Conservation (phyloP, 2,888 invertebrate species). For the Drepanosiphum platanoidis region DNA sequence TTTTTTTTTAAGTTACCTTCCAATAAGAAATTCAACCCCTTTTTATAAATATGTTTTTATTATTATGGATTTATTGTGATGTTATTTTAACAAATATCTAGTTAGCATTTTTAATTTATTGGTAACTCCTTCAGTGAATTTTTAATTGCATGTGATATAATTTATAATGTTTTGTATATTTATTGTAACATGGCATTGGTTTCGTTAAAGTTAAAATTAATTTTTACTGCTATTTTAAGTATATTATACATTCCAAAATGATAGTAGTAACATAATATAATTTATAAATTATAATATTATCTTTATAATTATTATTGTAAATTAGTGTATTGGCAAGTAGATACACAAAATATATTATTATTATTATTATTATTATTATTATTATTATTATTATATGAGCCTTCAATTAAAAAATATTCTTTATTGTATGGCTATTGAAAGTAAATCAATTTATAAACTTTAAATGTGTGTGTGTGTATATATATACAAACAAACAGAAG, state of each 20-base stretch:
- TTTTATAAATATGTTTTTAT: constrained; percentile 48
- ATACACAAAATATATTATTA: constrained; percentile 49
- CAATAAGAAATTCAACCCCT: constrained; percentile 42
- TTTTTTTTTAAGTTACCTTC: constrained; percentile 40
- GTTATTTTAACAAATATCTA: constrained; percentile 43
- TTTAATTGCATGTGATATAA: constrained; percentile 58
- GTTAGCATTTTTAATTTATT: constrained; percentile 41
- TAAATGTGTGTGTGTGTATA: too few species aligned
- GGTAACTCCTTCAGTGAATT: constrained; percentile 40
- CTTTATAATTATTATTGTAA: constrained; percentile 31
- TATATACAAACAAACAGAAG: too few species aligned
- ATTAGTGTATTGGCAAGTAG: constrained; percentile 49
- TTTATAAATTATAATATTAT: constrained; percentile 26
- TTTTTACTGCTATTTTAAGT: constrained; percentile 31
- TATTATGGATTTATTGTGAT: constrained; percentile 49
- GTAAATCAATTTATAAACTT: neutral
- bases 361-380: too few species aligned
- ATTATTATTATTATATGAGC: constrained; percentile 36
- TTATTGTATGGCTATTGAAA: constrained; percentile 15
- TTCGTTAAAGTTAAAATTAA: constrained; percentile 52
- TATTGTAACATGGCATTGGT: constrained; percentile 52
- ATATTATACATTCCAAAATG: constrained; percentile 52
- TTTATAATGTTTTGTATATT: constrained; percentile 49
- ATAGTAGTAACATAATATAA: constrained; percentile 36
- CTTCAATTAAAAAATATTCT: constrained; percentile 42